phyloP scores from a whole-genome alignment of 2,113 vertebrate species.

The Eubucco bourcierii region DNA sequence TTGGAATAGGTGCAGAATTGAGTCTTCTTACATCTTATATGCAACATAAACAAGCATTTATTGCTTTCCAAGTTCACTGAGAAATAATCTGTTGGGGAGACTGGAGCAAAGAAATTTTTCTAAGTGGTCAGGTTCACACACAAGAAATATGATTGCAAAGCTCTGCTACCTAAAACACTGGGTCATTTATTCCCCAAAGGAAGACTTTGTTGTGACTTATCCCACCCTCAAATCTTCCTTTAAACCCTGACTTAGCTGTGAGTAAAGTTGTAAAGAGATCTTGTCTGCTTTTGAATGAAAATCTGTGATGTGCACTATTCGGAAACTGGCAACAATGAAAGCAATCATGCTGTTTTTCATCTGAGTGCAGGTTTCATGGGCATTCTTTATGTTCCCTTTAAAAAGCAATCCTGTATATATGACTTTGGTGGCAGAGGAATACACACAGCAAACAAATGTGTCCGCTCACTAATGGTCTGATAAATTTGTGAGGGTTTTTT shows the following conservation, averaged over 20 bases:
- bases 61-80: background rate
- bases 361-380: background rate
- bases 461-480: slow-evolving; percentile 27
- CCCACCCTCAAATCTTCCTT: slow-evolving; percentile 11
- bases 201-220: slow-evolving; percentile 20
- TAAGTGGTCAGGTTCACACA: background rate
- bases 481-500: slow-evolving; percentile 44
- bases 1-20: background rate
- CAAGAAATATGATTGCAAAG: background rate
- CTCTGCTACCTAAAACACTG: background rate
- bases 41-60: background rate
- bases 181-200: slow-evolving; percentile 33
- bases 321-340: slow-evolving; percentile 45
- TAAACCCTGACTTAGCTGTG: background rate
- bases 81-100: background rate
- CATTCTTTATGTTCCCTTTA: slow-evolving; percentile 45
- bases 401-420: slow-evolving; percentile 62
- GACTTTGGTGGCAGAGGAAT: slow-evolving; percentile 46
- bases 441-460: slow-evolving; percentile 29
- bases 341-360: slow-evolving; percentile 28
- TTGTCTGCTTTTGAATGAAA: slow-evolving; percentile 45
- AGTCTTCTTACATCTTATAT: background rate
- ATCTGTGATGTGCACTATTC: slow-evolving; percentile 23
- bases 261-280: slow-evolving; percentile 15
- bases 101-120: background rate